Evolutionary conservation across 2,113 vertebrate species (phyloP), one percentile per base, ranked within the genome.

Genomic region (Budorcas taxicolor): DNA sequence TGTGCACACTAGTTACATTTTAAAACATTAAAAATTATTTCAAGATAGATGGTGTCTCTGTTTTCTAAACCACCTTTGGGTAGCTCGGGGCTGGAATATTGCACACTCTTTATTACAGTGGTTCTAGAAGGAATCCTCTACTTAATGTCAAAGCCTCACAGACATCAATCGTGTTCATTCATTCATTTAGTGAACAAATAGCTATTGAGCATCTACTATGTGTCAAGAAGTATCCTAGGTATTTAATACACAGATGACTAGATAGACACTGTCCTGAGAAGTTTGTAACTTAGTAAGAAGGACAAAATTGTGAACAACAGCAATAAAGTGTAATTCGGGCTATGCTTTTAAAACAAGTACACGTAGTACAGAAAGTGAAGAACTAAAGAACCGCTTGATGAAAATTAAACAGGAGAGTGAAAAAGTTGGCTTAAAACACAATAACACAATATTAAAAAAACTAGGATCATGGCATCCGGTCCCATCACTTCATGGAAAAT

Each of bases 11-110:
- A 58, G 87, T 81, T 92, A 47, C 58, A 94, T 83, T 97, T 92
- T 57, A 97, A 98, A 97, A 90, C 67, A 97, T 95, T 96, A 96
- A 97, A 98, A 64, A 55, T 81, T 45, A 89, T 94, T 97, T 97
- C 87, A 71, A 81, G 33, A 78, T 64, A 91, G 16, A 40, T 55
- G 52, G 3, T 93, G 62, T 88, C 76, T 96, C 67, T 82, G 83
- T 97, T 86, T 91, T 67, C 67, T 88, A 90, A 83, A 87, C 47
- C 45, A 74, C 33, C 23, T 55, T 67, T 71, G 29, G 31, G 15
- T 83, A 45, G 25, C 57, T 78, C 2, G 11, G 57, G 71, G n/a
- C 47, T 92, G 47, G n/a, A 40, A 36, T 71, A 55, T 3, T 55
- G 17, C 21, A 55, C 25, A n/a, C n/a, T 82, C 52, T 94, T 93